These are phyloP conservation scores for rabbit (Oryctolagus cuniculus) DNA, from an alignment of 2,113 vertebrate genomes.

Conservation along the genomic window mOryCun1.1 NC_091436.1:44197501-44198000, in stretches of 20 bases:
- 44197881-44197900: neutral
- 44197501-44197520: slow-evolving; percentile 37
- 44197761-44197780: neutral
- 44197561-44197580: slow-evolving; percentile 74
- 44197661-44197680: slow-evolving; percentile 71
- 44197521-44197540: slow-evolving; percentile 63
- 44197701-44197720: slow-evolving; percentile 52
- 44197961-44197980: slow-evolving; percentile 36
- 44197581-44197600: slow-evolving; percentile 86
- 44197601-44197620: slow-evolving; percentile 88
- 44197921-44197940: slow-evolving; percentile 35
- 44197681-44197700: neutral
- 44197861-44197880: neutral
- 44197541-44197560: slow-evolving; percentile 70
- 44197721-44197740: neutral
- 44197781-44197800: neutral
- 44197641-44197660: slow-evolving; percentile 65
- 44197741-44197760: slow-evolving; percentile 2
- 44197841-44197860: neutral
- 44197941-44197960: neutral
- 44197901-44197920: neutral
- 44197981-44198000: slow-evolving; percentile 29
- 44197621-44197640: slow-evolving; percentile 84
- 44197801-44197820: neutral
- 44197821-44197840: neutral